Percentiles rank a stretch among this genome's conserved stretches.
These are phyloP conservation scores for Halcyon chelicuti DNA, from an alignment of 2,797 vertebrate species.

Conservation along the genomic window DNA sequence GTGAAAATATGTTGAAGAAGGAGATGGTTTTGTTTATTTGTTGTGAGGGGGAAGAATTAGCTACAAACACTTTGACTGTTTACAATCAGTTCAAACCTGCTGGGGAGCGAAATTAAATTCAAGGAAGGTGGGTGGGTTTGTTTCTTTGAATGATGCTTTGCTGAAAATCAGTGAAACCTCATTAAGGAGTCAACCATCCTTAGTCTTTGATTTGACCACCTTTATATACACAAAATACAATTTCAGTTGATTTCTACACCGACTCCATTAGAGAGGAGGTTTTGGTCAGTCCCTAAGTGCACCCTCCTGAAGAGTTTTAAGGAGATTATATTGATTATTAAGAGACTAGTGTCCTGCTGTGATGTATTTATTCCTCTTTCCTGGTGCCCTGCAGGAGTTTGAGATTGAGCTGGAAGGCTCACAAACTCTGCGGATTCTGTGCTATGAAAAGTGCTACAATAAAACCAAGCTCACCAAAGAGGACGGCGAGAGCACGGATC, in stretches of 20 bases:
- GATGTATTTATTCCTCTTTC: neutral
- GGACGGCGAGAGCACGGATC: slow-evolving; percentile 87
- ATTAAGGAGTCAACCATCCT: neutral
- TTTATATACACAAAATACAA: neutral
- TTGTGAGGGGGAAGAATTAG: neutral
- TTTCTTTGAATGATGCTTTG: neutral
- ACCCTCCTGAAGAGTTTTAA: neutral
- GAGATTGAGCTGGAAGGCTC: slow-evolving; percentile 96
- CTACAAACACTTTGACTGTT: neutral
- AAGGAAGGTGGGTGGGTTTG: neutral
- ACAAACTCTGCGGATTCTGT: slow-evolving; percentile 90
- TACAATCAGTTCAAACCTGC: neutral
- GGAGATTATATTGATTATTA: neutral
- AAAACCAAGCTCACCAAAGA: slow-evolving; percentile 88
- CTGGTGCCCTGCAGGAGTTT: slow-evolving; percentile 85
- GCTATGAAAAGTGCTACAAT: slow-evolving; percentile 92
- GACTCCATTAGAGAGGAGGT: neutral
- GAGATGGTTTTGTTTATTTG: neutral
- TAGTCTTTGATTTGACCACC: neutral
- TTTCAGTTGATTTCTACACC: neutral
- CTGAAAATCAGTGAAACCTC: neutral
- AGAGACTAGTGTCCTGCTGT: neutral
- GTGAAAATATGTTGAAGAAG: neutral
- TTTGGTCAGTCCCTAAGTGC: neutral
- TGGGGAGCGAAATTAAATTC: neutral